These are phyloP conservation scores for Sternarchorhynchus goeldii DNA, from an alignment of 2,797 vertebrate species.

Conservation along the genomic window DNA sequence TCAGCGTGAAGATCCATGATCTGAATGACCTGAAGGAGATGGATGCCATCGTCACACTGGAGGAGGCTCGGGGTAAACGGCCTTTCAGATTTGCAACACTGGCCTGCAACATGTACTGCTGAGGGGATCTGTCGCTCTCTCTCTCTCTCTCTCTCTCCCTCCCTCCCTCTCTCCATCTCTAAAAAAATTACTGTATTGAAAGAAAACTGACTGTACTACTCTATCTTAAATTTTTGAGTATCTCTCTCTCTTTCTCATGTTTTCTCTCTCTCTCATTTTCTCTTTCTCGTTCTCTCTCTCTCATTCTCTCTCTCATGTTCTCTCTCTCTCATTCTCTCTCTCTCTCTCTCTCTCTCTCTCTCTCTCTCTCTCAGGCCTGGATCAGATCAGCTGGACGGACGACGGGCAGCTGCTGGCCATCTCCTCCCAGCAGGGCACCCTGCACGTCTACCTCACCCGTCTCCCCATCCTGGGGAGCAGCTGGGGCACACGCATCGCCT, in stretches of 20 bases:
- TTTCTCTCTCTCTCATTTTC: too few species aligned
- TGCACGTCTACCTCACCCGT: slow-evolving; percentile 93
- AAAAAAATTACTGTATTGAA: too few species aligned
- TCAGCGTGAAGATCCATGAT: slow-evolving; percentile 95
- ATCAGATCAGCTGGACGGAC: slow-evolving; percentile 93
- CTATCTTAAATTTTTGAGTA: too few species aligned
- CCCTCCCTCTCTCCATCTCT: too few species aligned
- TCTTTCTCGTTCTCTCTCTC: too few species aligned
- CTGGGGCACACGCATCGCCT: slow-evolving; percentile 86
- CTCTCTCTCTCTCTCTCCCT: not conserved
- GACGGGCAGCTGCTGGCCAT: slow-evolving; percentile 93
- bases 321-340: not conserved
- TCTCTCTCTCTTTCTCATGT: not conserved
- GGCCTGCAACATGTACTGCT: too few species aligned
- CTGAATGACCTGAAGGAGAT: slow-evolving; percentile 92
- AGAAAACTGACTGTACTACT: too few species aligned
- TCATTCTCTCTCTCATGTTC: not conserved
- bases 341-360: not conserved
- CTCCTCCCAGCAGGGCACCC: slow-evolving; percentile 85
- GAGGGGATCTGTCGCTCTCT: too few species aligned
- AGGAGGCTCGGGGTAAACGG: slow-evolving; percentile 93
- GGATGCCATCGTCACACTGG: slow-evolving; percentile 87
- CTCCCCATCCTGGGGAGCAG: slow-evolving; percentile 90
- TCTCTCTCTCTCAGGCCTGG: slow-evolving; percentile 78
- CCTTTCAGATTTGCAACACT: too few species aligned